Conservation (phyloP, 2,113 vertebrate species). For the Egretta garzetta region DNA sequence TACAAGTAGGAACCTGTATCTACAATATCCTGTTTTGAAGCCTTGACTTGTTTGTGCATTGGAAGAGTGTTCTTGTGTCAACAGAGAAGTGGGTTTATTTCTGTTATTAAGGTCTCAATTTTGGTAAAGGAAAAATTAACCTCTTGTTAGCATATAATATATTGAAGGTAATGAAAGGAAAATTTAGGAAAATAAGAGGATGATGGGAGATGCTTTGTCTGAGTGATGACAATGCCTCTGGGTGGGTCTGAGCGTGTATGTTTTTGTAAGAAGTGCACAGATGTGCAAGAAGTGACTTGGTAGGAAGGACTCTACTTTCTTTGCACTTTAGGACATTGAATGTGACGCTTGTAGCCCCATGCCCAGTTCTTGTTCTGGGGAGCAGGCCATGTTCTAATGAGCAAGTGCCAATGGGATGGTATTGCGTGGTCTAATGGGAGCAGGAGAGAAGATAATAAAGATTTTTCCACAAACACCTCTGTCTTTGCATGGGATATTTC, state of each 20-base stretch:
- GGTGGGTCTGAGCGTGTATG: accelerated
- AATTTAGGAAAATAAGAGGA: neutral
- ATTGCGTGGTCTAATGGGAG: neutral
- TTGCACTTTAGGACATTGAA: neutral
- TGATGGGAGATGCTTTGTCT: neutral
- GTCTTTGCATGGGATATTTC: neutral
- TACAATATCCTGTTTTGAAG: neutral
- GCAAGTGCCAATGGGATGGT: neutral
- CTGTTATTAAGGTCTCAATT: neutral
- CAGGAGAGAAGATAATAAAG: neutral
- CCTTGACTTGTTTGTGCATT: neutral
- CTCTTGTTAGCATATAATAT: neutral
- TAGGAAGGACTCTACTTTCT: neutral
- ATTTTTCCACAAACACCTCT: neutral
- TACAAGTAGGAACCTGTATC: neutral
- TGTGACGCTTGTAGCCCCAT: neutral
- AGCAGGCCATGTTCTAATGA: neutral
- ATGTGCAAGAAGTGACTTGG: neutral
- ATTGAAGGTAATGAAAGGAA: neutral
- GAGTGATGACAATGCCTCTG: neutral
- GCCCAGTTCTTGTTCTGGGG: accelerated
- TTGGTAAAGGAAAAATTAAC: neutral
- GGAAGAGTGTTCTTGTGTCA: neutral
- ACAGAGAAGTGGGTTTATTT: neutral
- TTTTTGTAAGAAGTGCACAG: neutral